phyloP scores from a whole-genome alignment of 2,888 invertebrate genomes.

The Oscheius sp. region DNA sequence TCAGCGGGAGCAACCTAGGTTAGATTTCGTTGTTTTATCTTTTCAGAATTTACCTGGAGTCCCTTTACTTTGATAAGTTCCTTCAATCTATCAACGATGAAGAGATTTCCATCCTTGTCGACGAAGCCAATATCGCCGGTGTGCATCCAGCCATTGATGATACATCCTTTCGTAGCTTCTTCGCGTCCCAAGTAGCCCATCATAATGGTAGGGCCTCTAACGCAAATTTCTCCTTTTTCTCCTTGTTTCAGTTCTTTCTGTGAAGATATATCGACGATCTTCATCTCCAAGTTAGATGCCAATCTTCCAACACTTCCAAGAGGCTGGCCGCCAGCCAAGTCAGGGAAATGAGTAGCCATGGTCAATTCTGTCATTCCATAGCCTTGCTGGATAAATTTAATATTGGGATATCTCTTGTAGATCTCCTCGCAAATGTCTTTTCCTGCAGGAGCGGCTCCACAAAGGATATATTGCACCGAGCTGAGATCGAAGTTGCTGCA shows the following conservation, averaged over 20 bases:
- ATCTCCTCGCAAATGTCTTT: conserved; percentile 64
- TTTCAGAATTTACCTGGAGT: conserved; percentile 61
- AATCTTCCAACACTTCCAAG: conserved; percentile 79
- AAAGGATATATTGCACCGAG: conserved; percentile 75
- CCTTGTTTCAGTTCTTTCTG: conserved; percentile 71
- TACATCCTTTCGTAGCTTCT: conserved; percentile 77
- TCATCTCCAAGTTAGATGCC: conserved; percentile 77
- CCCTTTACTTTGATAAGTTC: conserved; percentile 69
- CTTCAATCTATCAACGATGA: conserved; percentile 65
- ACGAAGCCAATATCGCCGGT: conserved; percentile 60
- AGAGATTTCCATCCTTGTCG: conserved; percentile 53
- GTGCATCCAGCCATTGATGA: conserved; percentile 77
- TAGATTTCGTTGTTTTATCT: background rate
- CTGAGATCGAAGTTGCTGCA: conserved; percentile 82
- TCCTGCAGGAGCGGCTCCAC: conserved; percentile 67
- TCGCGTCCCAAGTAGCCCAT: conserved; percentile 81
- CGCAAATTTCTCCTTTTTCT: conserved; percentile 79
- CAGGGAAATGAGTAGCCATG: conserved; percentile 74
- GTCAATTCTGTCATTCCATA: conserved; percentile 83
- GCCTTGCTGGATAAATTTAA: conserved; percentile 71
- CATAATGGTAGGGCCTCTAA: conserved; percentile 84
- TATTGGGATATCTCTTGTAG: conserved; percentile 48
- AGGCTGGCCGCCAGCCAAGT: conserved; percentile 72
- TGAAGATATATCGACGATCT: conserved; percentile 68
- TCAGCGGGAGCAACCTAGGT: conserved; percentile 86